Evolutionary conservation across 1,140 invertebrate genomes (phyloP).

Genomic region (Halesus radiatus): DNA sequence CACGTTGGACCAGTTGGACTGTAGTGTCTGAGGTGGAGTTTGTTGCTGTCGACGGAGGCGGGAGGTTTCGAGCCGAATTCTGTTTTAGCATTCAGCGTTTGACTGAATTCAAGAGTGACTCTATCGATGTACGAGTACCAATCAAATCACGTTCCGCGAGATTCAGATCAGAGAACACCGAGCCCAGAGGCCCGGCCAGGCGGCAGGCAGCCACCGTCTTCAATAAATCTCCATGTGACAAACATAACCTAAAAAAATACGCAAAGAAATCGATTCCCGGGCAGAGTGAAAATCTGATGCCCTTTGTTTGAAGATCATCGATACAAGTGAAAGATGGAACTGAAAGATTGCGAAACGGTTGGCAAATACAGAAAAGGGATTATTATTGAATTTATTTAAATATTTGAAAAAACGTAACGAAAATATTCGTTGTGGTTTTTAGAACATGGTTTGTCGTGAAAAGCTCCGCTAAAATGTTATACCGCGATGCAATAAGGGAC

Average conservation of each 20-base stretch:
- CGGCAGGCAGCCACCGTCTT: too few relatives aligned
- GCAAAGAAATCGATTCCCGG: not conserved
- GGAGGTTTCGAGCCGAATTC: too few relatives aligned
- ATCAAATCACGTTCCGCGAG: constrained; percentile 44
- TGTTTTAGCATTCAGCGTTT: constrained; percentile 2
- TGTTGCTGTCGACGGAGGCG: not conserved
- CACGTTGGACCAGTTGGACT: not conserved
- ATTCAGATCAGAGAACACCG: constrained; percentile 12
- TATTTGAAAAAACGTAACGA: too few relatives aligned
- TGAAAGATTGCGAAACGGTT: too few relatives aligned
- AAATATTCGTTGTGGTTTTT: too few relatives aligned
- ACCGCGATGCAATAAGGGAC: too few relatives aligned
- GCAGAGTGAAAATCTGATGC: not conserved
- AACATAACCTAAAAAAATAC: constrained; percentile 40
- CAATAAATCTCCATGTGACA: constrained; percentile 50
- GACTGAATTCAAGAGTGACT: constrained; percentile 47
- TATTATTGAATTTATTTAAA: too few relatives aligned
- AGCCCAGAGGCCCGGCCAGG: constrained; percentile 14
- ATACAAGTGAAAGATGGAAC: not conserved
- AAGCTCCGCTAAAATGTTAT: too few relatives aligned
- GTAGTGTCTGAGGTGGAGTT: not conserved
- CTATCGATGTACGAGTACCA: constrained; percentile 49
- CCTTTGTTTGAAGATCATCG: not conserved
- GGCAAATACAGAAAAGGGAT: too few relatives aligned
- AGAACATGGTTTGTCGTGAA: too few relatives aligned